A percentile compares a stretch with the other conserved stretches of the same genome.
Conservation (phyloP, 2,113 vertebrate species). For the Odocoileus hemionus region DNA sequence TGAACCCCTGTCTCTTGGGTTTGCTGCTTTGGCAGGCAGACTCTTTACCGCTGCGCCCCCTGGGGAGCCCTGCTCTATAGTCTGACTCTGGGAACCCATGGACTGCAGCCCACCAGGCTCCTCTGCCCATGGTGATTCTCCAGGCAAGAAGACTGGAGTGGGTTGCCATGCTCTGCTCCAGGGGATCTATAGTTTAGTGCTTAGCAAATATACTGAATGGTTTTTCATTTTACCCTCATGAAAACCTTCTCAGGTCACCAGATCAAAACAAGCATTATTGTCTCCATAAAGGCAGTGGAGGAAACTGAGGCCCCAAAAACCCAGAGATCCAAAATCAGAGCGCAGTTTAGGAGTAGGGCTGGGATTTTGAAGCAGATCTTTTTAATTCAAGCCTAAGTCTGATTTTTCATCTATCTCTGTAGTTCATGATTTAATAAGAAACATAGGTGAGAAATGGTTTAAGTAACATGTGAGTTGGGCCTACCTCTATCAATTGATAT, state of each 20-base stretch:
- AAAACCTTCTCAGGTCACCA: not conserved
- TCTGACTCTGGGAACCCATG: not conserved
- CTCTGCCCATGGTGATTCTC: not conserved
- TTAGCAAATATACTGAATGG: not conserved
- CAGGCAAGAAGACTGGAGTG: not conserved
- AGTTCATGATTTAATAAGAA: slow-evolving; percentile 3
- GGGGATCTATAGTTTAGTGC: not conserved
- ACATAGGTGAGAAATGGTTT: not conserved
- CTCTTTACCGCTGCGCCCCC: not conserved
- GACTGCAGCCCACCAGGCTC: not conserved
- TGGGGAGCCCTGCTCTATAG: not conserved
- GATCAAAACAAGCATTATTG: not conserved
- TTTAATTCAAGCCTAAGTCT: not conserved
- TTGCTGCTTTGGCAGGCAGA: not conserved
- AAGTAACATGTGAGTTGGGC: not conserved
- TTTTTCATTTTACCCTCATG: not conserved
- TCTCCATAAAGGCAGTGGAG: not conserved
- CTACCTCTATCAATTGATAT: not conserved
- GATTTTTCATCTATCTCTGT: not conserved
- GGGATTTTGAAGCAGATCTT: not conserved
- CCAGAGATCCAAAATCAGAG: not conserved
- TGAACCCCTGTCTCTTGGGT: not conserved
- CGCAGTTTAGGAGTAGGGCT: not conserved
- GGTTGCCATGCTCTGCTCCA: not conserved
- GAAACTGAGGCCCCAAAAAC: not conserved